Evolutionary conservation across 2,888 invertebrate species (phyloP).

Genomic region (Caenorhabditis sp.): DNA sequence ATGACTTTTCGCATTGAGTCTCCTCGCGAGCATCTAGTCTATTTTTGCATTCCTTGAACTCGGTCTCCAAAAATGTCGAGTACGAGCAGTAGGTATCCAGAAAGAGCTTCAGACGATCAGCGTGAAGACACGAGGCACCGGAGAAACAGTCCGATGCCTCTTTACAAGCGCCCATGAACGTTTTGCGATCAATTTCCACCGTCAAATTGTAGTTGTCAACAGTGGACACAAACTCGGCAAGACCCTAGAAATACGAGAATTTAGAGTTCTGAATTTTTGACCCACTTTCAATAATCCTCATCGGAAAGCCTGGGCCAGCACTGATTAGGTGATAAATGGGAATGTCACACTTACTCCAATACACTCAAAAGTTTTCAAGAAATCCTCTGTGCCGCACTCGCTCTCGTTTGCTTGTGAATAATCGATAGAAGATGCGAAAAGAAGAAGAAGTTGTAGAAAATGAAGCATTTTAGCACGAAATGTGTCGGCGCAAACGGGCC

Average conservation of each 20-base stretch:
- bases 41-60: conserved; percentile 38
- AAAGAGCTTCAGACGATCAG: conserved; percentile 36
- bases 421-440: not conserved
- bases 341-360: conserved; percentile 45
- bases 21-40: conserved; percentile 24
- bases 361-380: conserved; percentile 37
- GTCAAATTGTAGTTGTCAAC: conserved; percentile 27
- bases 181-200: conserved; percentile 9
- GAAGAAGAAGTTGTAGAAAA: not conserved
- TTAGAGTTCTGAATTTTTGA: too few relatives aligned
- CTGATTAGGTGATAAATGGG: too few relatives aligned
- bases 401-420: not conserved
- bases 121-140: conserved; percentile 19
- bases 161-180: conserved; percentile 35
- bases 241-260: conserved; percentile 16
- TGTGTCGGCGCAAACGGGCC: not conserved
- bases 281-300: too few relatives aligned
- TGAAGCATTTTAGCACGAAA: conserved; percentile 20
- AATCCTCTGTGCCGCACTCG: conserved; percentile 24
- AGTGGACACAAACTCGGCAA: conserved; percentile 26
- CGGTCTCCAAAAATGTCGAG: conserved; percentile 46
- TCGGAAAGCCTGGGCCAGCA: too few relatives aligned
- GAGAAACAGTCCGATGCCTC: conserved; percentile 36
- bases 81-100: conserved; percentile 38
- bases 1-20: conserved; percentile 31